Conservation (phyloP, 2,797 vertebrate genomes). For the Sebastes melanostomus region DNA sequence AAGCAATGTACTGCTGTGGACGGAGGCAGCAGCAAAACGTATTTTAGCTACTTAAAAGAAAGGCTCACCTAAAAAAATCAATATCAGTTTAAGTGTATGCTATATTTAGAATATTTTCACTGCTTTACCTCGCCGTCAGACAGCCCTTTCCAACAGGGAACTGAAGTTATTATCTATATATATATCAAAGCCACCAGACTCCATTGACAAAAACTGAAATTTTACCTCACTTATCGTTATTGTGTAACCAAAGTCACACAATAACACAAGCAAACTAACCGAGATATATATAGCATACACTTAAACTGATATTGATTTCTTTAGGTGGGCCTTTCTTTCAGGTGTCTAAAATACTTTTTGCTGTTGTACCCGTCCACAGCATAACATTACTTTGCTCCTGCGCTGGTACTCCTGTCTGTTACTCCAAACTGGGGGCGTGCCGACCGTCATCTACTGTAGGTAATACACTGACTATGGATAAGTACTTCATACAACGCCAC, state of each 20-base stretch:
- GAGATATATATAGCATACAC: rapidly evolving
- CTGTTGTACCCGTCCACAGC: neutral
- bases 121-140: neutral
- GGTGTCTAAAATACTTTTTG: neutral
- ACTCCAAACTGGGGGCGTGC: neutral
- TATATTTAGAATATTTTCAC: neutral
- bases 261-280: neutral
- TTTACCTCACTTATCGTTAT: neutral
- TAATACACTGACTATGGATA: neutral
- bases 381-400: neutral
- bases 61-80: too few species aligned
- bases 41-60: too few species aligned
- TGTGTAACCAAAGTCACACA: too few species aligned
- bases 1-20: too few species aligned
- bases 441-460: neutral
- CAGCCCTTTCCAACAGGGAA: neutral
- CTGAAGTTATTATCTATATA: neutral
- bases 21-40: too few species aligned
- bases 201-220: neutral
- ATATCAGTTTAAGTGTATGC: neutral
- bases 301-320: neutral
- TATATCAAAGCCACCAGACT: neutral
- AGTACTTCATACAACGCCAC: neutral
- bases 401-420: neutral
- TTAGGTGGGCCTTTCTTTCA: neutral